These are phyloP conservation scores for Engraulis encrasicolus DNA, from an alignment of 2,113 vertebrate species.

Conservation along the genomic window DNA sequence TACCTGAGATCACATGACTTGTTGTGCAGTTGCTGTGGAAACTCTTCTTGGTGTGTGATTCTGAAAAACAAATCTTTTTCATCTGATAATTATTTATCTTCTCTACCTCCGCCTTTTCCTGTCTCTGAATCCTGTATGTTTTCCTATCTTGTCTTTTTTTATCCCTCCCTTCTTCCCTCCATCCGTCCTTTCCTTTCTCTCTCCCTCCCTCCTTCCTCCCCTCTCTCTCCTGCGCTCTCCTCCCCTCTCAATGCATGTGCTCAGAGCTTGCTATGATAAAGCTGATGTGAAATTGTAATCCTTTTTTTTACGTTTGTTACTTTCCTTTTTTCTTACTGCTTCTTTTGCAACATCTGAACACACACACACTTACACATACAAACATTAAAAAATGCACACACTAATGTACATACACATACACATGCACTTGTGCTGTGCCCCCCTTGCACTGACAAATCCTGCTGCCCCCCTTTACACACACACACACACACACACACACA, in stretches of 20 bases:
- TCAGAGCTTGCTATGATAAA: conserved; percentile 49
- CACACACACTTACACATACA: background rate
- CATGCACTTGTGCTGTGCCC: conserved; percentile 22
- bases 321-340: conserved; percentile 31
- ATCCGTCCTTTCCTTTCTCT: too few relatives aligned
- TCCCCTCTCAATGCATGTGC: conserved; percentile 58
- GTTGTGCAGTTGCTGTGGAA: background rate
- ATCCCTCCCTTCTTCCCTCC: too few relatives aligned
- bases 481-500: conserved; percentile 13
- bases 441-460: background rate
- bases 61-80: background rate
- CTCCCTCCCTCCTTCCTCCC: conserved; percentile 15
- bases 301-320: conserved; percentile 25
- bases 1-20: too few relatives aligned
- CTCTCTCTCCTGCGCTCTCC: background rate
- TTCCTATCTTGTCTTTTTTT: background rate
- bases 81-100: background rate
- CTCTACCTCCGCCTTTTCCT: background rate
- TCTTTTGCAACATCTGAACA: conserved; percentile 30
- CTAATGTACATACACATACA: conserved; percentile 19
- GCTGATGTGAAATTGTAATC: conserved; percentile 46
- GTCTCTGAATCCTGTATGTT: background rate
- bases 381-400: background rate
- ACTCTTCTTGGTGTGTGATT: background rate
- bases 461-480: background rate